These are phyloP conservation scores for Caenorhabditis afra DNA, from an alignment of 2,888 invertebrate genomes.

Conservation along the genomic window DNA sequence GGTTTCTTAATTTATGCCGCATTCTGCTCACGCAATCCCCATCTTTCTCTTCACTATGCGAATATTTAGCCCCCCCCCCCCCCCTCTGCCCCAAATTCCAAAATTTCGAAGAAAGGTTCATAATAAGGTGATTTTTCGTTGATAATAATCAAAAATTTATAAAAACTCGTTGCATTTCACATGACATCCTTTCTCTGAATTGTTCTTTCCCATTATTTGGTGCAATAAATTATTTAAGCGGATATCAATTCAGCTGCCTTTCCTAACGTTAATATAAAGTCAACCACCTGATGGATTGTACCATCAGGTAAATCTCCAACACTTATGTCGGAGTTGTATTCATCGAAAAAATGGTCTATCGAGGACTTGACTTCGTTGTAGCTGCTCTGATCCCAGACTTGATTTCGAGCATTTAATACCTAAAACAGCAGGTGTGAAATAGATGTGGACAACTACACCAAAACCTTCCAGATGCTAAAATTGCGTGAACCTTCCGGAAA, in stretches of 20 bases:
- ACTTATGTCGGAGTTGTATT: not conserved
- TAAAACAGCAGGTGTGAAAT: not conserved
- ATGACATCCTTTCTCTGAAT: not conserved
- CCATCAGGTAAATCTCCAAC: constrained; percentile 1
- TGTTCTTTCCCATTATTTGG: not conserved
- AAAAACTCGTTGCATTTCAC: not conserved
- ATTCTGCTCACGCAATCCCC: not conserved
- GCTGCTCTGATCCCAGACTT: not conserved
- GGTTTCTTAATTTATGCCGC: not conserved
- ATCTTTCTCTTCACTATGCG: too few species aligned
- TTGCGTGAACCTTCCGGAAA: not conserved
- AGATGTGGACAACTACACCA: not conserved
- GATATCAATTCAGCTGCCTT: constrained; percentile 1
- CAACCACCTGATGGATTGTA: not conserved
- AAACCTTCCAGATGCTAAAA: not conserved
- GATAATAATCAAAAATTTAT: not conserved
- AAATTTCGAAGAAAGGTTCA: not conserved
- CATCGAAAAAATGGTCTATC: not conserved
- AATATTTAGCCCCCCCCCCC: too few species aligned
- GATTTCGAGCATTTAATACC: not conserved
- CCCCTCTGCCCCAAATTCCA: too few species aligned
- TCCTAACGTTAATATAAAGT: not conserved
- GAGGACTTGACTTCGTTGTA: not conserved
- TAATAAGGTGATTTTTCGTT: not conserved
- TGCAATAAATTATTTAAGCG: constrained; percentile 12